These are phyloP conservation scores for Craseonycteris thonglongyai DNA, from an alignment of 2,113 vertebrate species.

Conservation along the genomic window DNA sequence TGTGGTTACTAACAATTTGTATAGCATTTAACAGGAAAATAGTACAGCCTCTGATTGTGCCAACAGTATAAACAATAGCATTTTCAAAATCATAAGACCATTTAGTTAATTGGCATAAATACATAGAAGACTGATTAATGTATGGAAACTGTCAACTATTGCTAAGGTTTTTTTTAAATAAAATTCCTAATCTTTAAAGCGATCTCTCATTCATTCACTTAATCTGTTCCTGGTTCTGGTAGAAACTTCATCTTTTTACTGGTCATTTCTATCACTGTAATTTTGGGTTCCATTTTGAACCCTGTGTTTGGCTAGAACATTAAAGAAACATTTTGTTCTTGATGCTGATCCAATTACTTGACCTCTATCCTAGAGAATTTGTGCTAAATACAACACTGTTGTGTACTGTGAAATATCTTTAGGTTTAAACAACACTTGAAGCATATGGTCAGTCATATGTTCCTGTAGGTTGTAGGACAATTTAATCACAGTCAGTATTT, in stretches of 20 bases:
- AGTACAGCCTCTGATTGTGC: not conserved
- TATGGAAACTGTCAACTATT: slow-evolving; percentile 7
- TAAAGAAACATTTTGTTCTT: slow-evolving; percentile 77
- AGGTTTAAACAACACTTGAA: slow-evolving; percentile 57
- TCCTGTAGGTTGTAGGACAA: not conserved
- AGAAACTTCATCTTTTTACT: slow-evolving; percentile 12
- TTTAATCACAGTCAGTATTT: not conserved
- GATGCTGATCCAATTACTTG: slow-evolving; percentile 65
- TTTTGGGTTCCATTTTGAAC: slow-evolving; percentile 64
- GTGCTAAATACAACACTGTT: slow-evolving; percentile 47
- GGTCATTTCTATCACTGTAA: not conserved
- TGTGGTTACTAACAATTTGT: slow-evolving; percentile 29
- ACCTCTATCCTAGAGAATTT: slow-evolving; percentile 52
- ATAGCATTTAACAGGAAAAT: slow-evolving; percentile 9
- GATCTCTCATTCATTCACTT: not conserved
- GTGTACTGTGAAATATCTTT: slow-evolving; percentile 23
- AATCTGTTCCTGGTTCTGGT: not conserved
- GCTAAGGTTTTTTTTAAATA: not conserved
- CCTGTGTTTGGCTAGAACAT: slow-evolving; percentile 46
- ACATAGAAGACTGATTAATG: slow-evolving; percentile 18
- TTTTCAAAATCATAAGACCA: not conserved
- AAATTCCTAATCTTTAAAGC: slow-evolving; percentile 17
- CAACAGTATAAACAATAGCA: not conserved
- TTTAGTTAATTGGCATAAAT: slow-evolving; percentile 22
- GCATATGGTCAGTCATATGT: not conserved